Conservation (phyloP, 2,888 invertebrate genomes). For the Chrysotoxum bicinctum region DNA sequence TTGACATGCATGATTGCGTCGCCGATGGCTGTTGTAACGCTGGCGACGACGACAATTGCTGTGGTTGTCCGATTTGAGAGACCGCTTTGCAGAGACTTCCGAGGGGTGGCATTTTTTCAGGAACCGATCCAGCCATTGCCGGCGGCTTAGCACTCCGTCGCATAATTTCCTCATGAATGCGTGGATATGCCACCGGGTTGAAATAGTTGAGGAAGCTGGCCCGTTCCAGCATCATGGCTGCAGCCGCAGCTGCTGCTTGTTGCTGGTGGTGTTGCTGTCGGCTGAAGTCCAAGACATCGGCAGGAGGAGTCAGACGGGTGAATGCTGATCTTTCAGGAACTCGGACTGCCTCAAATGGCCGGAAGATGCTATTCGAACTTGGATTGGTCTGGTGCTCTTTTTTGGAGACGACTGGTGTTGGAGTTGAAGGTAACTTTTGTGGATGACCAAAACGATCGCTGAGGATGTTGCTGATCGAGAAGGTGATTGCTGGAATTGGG, state of each 20-base stretch:
- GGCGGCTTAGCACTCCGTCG: slow-evolving; percentile 76
- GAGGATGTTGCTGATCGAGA: slow-evolving; percentile 81
- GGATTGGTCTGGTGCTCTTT: slow-evolving; percentile 13
- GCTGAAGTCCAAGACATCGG: slow-evolving; percentile 79
- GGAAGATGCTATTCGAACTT: slow-evolving; percentile 76
- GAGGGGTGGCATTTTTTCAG: slow-evolving; percentile 83
- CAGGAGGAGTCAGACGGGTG: slow-evolving; percentile 76
- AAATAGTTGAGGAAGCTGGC: slow-evolving; percentile 81
- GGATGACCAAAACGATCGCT: slow-evolving; percentile 80
- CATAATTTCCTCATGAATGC: slow-evolving; percentile 81
- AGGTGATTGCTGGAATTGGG: slow-evolving; percentile 79
- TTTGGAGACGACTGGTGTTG: slow-evolving; percentile 33
- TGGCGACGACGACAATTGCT: slow-evolving; percentile 65
- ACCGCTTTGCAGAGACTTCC: slow-evolving; percentile 88
- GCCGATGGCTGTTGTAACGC: slow-evolving; percentile 64
- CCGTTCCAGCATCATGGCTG: slow-evolving; percentile 80
- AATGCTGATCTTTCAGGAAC: slow-evolving; percentile 77
- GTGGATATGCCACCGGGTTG: slow-evolving; percentile 80
- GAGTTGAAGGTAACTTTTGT: slow-evolving; percentile 24
- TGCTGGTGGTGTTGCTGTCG: slow-evolving; percentile 78
- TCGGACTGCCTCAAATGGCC: slow-evolving; percentile 79
- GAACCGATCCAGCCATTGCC: neutral
- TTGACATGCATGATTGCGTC: slow-evolving; percentile 74
- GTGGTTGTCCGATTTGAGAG: slow-evolving; percentile 85
- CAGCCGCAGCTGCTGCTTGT: slow-evolving; percentile 79